Percentiles rank a stretch among this genome's conserved stretches.
These are phyloP conservation scores for Netelia fuscicornis DNA, from an alignment of 2,888 invertebrate species.

Conservation along the genomic window DNA sequence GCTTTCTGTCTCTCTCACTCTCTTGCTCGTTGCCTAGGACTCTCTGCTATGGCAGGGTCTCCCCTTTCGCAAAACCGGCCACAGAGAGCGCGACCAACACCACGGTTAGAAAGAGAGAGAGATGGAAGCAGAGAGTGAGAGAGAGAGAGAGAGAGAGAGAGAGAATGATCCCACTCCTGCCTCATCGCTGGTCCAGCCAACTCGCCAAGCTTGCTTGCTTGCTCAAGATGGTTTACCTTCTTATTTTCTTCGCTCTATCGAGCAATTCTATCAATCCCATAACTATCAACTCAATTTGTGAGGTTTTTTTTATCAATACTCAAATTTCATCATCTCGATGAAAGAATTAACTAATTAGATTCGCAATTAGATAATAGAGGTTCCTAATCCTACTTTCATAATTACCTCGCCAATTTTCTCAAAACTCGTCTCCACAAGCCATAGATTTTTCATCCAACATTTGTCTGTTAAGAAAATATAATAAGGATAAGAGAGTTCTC, in stretches of 20 bases:
- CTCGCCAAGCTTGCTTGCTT: no score
- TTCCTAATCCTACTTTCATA: no score
- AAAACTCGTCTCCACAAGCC: no score
- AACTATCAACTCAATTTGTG: slow-evolving; percentile 4
- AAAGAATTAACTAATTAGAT: no score
- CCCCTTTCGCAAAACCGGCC: slow-evolving; percentile 66
- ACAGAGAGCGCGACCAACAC: slow-evolving; percentile 51
- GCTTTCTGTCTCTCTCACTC: slow-evolving; percentile 55
- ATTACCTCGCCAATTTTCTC: no score
- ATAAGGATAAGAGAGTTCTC: not conserved
- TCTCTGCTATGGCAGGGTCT: slow-evolving; percentile 63
- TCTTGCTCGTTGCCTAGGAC: slow-evolving; percentile 33
- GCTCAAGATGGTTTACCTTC: slow-evolving; percentile 42
- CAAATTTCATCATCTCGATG: not conserved
- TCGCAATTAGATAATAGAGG: no score
- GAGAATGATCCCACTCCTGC: slow-evolving; percentile 51
- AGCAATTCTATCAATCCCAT: slow-evolving; percentile 47
- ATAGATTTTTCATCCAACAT: not conserved
- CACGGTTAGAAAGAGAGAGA: slow-evolving; percentile 35
- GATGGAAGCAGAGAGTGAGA: slow-evolving; percentile 28
- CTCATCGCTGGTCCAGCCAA: slow-evolving; percentile 65
- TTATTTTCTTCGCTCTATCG: slow-evolving; percentile 28
- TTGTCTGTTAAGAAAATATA: slow-evolving; percentile 3
- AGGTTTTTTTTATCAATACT: not conserved
- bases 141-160: slow-evolving; percentile 24